Evolutionary conservation across 92 coral and sea anemone species (phyloP).

Genomic region (Bergia puertoricense): DNA sequence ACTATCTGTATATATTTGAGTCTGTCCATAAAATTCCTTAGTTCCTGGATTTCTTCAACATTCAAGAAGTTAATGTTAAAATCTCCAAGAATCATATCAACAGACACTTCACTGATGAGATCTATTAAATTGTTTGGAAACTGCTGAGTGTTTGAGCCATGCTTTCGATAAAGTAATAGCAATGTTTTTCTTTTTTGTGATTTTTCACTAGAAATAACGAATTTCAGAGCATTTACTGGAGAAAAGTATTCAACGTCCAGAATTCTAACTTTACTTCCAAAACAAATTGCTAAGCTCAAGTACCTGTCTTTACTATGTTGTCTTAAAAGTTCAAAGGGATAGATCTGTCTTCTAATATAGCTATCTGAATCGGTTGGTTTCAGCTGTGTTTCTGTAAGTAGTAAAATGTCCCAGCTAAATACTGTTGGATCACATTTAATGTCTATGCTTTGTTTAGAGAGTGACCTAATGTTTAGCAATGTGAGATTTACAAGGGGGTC

Average conservation of each 20-base stretch:
- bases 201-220: slow-evolving; percentile 22
- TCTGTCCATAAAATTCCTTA: no score
- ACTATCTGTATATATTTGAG: no score
- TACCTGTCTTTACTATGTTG: neutral
- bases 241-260: slow-evolving; percentile 46
- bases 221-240: slow-evolving; percentile 49
- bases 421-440: slow-evolving; percentile 36
- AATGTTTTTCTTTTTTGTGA: slow-evolving; percentile 12
- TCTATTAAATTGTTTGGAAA: no score
- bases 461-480: slow-evolving; percentile 30
- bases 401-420: slow-evolving; percentile 11
- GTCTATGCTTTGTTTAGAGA: slow-evolving; percentile 46
- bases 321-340: neutral
- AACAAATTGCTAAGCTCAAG: no score
- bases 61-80: no score
- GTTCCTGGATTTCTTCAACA: no score
- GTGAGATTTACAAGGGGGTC: neutral
- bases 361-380: neutral
- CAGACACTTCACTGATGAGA: no score
- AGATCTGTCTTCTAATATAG: neutral
- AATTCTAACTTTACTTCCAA: slow-evolving; percentile 7
- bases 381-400: no score
- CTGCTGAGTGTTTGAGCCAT: no score
- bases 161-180: no score
- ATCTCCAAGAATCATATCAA: no score